Base-by-base conservation (phyloP, 2,113 vertebrate species). In the Erinaceus europaeus region DNA sequence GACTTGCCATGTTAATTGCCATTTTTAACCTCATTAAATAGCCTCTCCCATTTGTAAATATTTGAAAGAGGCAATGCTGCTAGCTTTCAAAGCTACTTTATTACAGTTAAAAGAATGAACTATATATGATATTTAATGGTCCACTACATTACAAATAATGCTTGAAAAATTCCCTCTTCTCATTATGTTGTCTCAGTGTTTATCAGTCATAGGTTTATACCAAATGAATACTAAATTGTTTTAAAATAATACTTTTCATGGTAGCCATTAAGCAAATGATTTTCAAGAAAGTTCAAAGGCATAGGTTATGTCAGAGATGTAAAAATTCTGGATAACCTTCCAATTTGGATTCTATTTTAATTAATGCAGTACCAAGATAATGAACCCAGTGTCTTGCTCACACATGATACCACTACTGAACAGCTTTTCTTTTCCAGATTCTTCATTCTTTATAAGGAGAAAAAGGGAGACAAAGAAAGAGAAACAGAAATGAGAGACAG, bases 1-100 rank as follows among this genome's bases (percentile, higher is more conserved):
- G 55, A 20, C 5, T 80, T 88, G 5, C 20, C 48, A 48, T 69
- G 48, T 86, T 69, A 50, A 29, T 77, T 92, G 71, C 15, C 27
- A 88, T 42, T 85, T n/a, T 61, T 59, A 81, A 48, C 29, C 4
- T 5, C 32, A 75, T 75, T 76, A 75, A 65, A 64, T 68, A 75
- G 46, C 34, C 2, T 82, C 61, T 71, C 5, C 52, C 36, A 62
- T 59, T 82, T 88, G 80, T 84, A 90, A 91, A 80, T 80, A 62
- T 83, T 86, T 90, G 84, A 86, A 55, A 18, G 8, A 73, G 3
- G 38, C 90, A 67, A 79, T 38, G 83, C 40, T 90, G 71, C 55
- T 57, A 65, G 67, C 27, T 83, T 83, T 76, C 89, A 83, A 34
- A 23, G 62, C 29, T 88, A 13, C 38, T 53, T 50, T 80, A 40